These are phyloP conservation scores for Nomada fabriciana DNA, from an alignment of 2,888 invertebrate species.

Conservation along the genomic window DNA sequence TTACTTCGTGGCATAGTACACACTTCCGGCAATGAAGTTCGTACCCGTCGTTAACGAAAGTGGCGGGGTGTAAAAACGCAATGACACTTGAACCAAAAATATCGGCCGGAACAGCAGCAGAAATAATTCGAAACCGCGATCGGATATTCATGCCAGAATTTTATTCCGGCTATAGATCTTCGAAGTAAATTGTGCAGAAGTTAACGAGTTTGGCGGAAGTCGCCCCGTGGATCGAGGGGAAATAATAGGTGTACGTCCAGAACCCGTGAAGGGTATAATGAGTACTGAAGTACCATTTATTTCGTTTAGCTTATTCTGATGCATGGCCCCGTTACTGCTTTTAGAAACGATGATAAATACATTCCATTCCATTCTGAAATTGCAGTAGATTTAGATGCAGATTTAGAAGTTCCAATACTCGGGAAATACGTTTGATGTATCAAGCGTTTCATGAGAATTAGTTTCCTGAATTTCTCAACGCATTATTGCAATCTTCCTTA, in stretches of 20 bases:
- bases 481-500: too few relatives aligned
- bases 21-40: neutral
- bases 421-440: too few relatives aligned
- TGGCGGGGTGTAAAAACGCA: conserved; percentile 1
- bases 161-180: neutral
- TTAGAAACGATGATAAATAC: neutral
- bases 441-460: too few relatives aligned
- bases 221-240: too few relatives aligned
- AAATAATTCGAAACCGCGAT: conserved; percentile 11
- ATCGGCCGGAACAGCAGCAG: too few relatives aligned
- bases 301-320: neutral
- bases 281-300: neutral
- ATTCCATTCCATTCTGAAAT: neutral
- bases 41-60: neutral
- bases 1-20: conserved; percentile 6
- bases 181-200: conserved; percentile 1
- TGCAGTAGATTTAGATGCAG: neutral
- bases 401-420: too few relatives aligned
- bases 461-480: too few relatives aligned
- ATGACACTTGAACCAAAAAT: too few relatives aligned
- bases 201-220: neutral
- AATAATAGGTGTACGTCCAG: neutral
- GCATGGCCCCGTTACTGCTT: neutral
- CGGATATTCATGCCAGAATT: conserved; percentile 11
- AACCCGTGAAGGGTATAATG: neutral